Evolutionary conservation across 2,113 vertebrate species (phyloP).

Genomic region (Upupa epops): DNA sequence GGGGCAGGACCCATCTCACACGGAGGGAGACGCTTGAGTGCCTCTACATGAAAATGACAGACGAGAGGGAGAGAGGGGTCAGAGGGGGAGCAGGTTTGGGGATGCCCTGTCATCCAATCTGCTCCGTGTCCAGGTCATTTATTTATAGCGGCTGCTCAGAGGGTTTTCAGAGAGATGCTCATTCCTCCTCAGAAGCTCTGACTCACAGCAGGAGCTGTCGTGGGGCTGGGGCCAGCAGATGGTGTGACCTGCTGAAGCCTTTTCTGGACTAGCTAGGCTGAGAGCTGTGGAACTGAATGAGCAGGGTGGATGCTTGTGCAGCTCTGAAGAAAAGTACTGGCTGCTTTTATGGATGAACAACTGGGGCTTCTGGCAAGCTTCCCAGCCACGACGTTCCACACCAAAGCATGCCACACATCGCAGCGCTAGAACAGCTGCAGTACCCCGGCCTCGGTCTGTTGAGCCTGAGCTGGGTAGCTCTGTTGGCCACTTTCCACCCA

Average conservation of each 20-base stretch:
- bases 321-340: not conserved
- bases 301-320: rapidly evolving
- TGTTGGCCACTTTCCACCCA: no score
- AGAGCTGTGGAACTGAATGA: not conserved
- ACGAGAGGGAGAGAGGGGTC: not conserved
- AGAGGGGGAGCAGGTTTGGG: not conserved
- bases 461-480: not conserved
- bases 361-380: not conserved
- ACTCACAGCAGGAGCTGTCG: not conserved
- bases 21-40: not conserved
- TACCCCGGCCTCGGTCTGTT: not conserved
- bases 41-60: not conserved
- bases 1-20: not conserved
- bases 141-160: not conserved
- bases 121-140: not conserved
- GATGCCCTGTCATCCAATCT: not conserved
- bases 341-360: not conserved
- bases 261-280: not conserved
- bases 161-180: not conserved
- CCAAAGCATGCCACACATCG: not conserved
- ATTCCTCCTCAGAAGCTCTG: not conserved
- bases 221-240: not conserved
- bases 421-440: not conserved
- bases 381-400: not conserved
- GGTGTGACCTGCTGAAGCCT: not conserved